These are phyloP conservation scores for Theristus sp. DNA, from an alignment of 2,888 invertebrate species.

Conservation along the genomic window DNA sequence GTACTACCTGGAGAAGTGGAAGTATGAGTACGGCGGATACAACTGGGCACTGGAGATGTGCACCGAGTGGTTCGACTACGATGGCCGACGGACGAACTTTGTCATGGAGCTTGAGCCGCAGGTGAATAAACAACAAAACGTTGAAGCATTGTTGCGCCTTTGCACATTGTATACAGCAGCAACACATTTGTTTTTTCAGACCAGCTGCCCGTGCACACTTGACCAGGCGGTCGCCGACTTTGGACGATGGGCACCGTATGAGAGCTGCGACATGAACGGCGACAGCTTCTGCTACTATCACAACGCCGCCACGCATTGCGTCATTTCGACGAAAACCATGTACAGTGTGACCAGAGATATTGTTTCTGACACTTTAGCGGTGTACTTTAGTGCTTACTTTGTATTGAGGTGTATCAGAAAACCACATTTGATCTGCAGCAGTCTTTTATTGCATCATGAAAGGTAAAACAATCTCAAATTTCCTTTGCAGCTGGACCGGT, in stretches of 20 bases:
- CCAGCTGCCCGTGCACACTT: constrained; percentile 62
- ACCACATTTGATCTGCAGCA: too few relatives aligned
- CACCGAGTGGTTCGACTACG: constrained; percentile 58
- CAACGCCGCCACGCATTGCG: constrained; percentile 52
- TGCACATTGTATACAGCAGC: too few relatives aligned
- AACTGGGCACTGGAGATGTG: constrained; percentile 61
- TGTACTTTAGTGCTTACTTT: too few relatives aligned
- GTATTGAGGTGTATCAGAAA: neutral
- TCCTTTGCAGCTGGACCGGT: constrained; percentile 32
- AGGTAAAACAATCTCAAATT: too few relatives aligned
- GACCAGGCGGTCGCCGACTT: constrained; percentile 72
- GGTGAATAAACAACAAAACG: too few relatives aligned
- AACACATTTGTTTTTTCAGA: neutral
- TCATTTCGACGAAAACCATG: constrained; percentile 35
- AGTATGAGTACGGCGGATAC: constrained; percentile 47
- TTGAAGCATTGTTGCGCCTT: too few relatives aligned
- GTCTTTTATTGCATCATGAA: too few relatives aligned
- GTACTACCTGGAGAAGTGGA: constrained; percentile 47
- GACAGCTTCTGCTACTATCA: constrained; percentile 51
- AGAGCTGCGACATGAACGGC: constrained; percentile 71
- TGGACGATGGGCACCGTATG: constrained; percentile 72
- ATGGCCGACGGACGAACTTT: constrained; percentile 17
- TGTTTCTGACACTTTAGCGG: too few relatives aligned
- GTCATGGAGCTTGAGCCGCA: constrained; percentile 16
- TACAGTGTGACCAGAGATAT: too few relatives aligned